phyloP scores from a whole-genome alignment of 2,888 invertebrate genomes.

The Sinohyriopsis cumingii region DNA sequence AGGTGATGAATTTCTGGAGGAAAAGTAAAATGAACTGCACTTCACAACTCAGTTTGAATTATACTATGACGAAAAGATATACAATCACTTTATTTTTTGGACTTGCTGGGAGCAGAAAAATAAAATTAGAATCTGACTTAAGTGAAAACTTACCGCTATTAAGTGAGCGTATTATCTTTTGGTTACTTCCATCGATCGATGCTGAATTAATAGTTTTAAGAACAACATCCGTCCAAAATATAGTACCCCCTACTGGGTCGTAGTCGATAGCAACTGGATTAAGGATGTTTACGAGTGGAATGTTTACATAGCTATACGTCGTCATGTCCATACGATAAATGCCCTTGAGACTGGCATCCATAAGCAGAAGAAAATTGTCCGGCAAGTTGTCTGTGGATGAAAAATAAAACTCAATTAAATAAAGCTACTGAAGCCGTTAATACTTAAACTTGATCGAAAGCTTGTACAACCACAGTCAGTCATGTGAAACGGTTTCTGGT shows the following conservation, averaged over 20 bases:
- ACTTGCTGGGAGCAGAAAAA: too few species aligned
- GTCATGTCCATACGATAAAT: conserved; percentile 86
- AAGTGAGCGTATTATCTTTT: conserved; percentile 39
- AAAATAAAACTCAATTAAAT: too few species aligned
- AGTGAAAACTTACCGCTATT: conserved; percentile 30
- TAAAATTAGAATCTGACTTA: too few species aligned
- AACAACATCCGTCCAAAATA: conserved; percentile 85
- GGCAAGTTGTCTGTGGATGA: conserved; percentile 35
- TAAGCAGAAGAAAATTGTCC: conserved; percentile 58
- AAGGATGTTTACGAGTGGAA: conserved; percentile 68
- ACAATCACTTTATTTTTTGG: too few species aligned
- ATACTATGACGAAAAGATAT: too few species aligned
- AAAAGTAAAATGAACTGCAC: too few species aligned
- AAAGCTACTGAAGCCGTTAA: too few species aligned
- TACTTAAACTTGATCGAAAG: too few species aligned
- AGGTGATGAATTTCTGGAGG: too few species aligned
- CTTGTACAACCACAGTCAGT: too few species aligned
- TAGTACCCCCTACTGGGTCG: conserved; percentile 82
- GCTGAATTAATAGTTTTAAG: conserved; percentile 46
- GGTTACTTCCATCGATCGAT: conserved; percentile 43
- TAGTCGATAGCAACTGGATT: conserved; percentile 88
- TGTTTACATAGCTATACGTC: conserved; percentile 52
- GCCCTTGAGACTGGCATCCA: conserved; percentile 75
- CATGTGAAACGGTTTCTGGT: too few species aligned
- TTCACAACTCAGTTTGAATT: too few species aligned